phyloP scores from a whole-genome alignment of 23 tunicate species.

The Diplosoma virens region DNA sequence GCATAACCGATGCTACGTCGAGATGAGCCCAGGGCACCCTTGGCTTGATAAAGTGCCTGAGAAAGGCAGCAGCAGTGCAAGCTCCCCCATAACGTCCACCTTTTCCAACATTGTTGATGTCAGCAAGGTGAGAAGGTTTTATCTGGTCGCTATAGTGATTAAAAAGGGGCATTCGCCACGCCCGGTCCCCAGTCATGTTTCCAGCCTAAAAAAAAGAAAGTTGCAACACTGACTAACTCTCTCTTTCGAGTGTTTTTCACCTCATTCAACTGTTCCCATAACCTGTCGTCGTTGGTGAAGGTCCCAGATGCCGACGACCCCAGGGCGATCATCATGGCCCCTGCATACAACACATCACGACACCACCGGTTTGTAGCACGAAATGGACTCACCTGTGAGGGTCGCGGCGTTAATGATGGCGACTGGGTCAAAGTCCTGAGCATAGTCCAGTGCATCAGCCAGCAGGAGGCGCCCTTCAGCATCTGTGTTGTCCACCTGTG shows the following conservation, averaged over 20 bases:
- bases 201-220: conserved; percentile 47
- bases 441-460: conserved; percentile 76
- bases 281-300: conserved; percentile 43
- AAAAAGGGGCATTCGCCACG: conserved; percentile 93
- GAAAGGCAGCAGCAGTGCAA: conserved; percentile 89
- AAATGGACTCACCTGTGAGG: conserved; percentile 52
- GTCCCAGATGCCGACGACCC: conserved; percentile 70
- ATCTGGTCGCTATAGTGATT: conserved; percentile 61
- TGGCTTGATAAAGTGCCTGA: conserved; percentile 56
- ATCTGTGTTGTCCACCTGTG: conserved; percentile 90
- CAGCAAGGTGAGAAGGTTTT: conserved; percentile 77
- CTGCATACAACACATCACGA: too few species aligned
- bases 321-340: conserved; percentile 73
- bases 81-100: conserved; percentile 78
- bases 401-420: conserved; percentile 81
- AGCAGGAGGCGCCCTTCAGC: conserved; percentile 93
- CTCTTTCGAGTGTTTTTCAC: not conserved
- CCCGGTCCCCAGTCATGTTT: conserved; percentile 65
- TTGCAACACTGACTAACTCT: not conserved
- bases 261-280: conserved; percentile 54
- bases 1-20: conserved; percentile 95
- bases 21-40: conserved; percentile 72
- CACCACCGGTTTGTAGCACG: too few species aligned
- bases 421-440: conserved; percentile 58
- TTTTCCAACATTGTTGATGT: conserved; percentile 85